Base-by-base conservation (phyloP, 1,140 invertebrate species). In the Drosophila arizonae region DNA sequence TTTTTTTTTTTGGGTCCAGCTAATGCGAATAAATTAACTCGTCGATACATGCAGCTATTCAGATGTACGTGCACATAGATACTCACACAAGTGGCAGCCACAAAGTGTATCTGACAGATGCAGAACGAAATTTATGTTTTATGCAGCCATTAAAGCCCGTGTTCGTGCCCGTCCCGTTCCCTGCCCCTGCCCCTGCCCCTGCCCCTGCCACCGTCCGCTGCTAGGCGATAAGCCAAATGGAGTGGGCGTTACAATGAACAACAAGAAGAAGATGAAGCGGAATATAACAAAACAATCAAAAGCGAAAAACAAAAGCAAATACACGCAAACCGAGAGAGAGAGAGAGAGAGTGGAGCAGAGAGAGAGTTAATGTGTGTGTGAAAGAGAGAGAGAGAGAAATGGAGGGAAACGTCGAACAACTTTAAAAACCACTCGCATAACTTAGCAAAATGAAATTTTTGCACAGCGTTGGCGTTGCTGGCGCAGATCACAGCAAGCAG, bases 81-180 rank as follows among this genome's bases (percentile, higher is more conserved):
- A 66, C 54, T 56, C 36, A 21, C 17, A 41, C 60, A 56, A 50
- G 48, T 46, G 30, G 51, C 52, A 51, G 69, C 81, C 72, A 73
- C 77, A 66, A 57, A 57, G 74, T 71, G 77, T 81, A 81, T 84
- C 81, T 86, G 81, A 84, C 81, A 84, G 81, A 84, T 84, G 81
- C 81, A 84, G 81, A 86, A 86, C 81, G 52, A 67, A 84, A 84
- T 86, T 85, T 80, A 77, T 75, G 81, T 66, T 80, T 85, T 76
- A 66, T 67, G 76, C 81, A 68, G 50, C 80, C 71, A 84, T 79
- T 84, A 79, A 84, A 75, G 36, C 2, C 33, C 9, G 33, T 36
- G 33, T 36, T 36, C 33, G 33, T 36, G 33, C 3, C 33, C 21
- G 21, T 24, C 21, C 21, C 21, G 21, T 24, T 3, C 33, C 33